phyloP scores from a whole-genome alignment of 2,888 invertebrate genomes.

The Drosophila prostipennis region DNA sequence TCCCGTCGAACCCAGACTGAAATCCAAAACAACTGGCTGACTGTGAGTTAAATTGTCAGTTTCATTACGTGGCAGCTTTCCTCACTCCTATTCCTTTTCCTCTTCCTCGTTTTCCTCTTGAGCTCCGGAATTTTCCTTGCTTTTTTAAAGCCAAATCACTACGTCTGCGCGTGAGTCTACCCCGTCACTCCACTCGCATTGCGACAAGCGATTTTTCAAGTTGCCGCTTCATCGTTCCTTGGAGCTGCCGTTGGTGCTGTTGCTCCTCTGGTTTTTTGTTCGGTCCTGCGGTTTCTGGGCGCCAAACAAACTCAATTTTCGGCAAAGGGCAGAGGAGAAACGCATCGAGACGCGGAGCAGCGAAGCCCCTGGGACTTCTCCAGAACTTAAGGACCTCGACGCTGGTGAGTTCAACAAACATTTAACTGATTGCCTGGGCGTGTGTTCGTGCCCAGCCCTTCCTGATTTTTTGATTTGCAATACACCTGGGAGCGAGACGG shows the following conservation, averaged over 20 bases:
- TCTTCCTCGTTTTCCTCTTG: neutral
- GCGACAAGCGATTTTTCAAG: conserved; percentile 79
- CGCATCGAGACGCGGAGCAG: conserved; percentile 25
- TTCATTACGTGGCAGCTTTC: conserved; percentile 71
- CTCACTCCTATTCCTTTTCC: conserved; percentile 5
- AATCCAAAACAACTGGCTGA: conserved; percentile 50
- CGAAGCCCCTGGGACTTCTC: conserved; percentile 41
- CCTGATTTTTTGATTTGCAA: conserved; percentile 82
- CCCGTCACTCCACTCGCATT: conserved; percentile 40
- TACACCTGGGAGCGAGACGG: conserved; percentile 82
- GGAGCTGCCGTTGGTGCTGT: conserved; percentile 39
- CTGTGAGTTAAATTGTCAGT: conserved; percentile 78
- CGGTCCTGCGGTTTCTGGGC: conserved; percentile 56
- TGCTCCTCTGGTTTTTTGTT: conserved; percentile 38
- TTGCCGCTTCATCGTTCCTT: conserved; percentile 66
- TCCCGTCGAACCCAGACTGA: conserved; percentile 13
- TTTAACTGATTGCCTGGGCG: conserved; percentile 81
- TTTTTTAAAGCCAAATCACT: conserved; percentile 72
- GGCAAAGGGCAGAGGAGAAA: conserved; percentile 28
- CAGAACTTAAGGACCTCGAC: conserved; percentile 49
- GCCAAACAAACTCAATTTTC: conserved; percentile 65
- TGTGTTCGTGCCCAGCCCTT: conserved; percentile 51
- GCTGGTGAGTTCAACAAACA: conserved; percentile 77
- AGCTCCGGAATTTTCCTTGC: conserved; percentile 15
- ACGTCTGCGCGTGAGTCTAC: conserved; percentile 64